These are phyloP conservation scores for Agonopterix alstromeriana DNA, from an alignment of 2,888 invertebrate species.

Conservation along the genomic window DNA sequence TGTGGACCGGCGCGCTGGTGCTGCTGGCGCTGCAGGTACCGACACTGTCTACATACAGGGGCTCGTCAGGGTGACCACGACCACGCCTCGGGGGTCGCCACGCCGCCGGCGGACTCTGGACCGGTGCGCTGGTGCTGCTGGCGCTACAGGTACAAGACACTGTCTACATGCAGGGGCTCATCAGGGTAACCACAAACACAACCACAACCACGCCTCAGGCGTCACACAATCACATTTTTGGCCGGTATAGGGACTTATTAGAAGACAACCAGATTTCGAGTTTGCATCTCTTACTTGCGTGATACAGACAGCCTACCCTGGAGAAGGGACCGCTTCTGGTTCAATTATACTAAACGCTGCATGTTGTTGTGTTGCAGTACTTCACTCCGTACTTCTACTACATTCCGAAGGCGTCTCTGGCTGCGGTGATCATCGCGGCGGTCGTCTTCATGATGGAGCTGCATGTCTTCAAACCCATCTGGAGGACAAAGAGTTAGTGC, in stretches of 20 bases:
- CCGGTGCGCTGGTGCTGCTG: slow-evolving; percentile 77
- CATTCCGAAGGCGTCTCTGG: slow-evolving; percentile 87
- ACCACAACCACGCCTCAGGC: slow-evolving; percentile 92
- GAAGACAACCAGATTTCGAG: too few species aligned
- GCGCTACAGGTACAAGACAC: slow-evolving; percentile 53
- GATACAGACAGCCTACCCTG: too few species aligned
- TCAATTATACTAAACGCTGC: too few species aligned
- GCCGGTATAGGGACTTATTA: too few species aligned
- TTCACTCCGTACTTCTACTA: slow-evolving; percentile 90
- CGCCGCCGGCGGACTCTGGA: slow-evolving; percentile 92
- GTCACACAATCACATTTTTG: slow-evolving; percentile 73
- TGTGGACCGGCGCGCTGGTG: slow-evolving; percentile 83
- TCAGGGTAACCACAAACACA: slow-evolving; percentile 86
- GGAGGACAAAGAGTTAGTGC: slow-evolving; percentile 85
- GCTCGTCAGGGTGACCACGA: slow-evolving; percentile 87
- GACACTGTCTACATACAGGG: background rate
- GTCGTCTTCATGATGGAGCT: slow-evolving; percentile 92
- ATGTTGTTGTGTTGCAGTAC: slow-evolving; percentile 69
- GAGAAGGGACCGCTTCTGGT: too few species aligned
- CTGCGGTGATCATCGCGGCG: slow-evolving; percentile 90
- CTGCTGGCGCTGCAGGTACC: slow-evolving; percentile 66
- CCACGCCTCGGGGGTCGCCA: slow-evolving; percentile 93
- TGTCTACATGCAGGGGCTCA: background rate
- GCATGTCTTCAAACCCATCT: slow-evolving; percentile 86
- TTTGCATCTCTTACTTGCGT: too few species aligned